Base-by-base conservation (phyloP, 1,140 invertebrate genomes). In the Pseudomyrmex concolor region DNA sequence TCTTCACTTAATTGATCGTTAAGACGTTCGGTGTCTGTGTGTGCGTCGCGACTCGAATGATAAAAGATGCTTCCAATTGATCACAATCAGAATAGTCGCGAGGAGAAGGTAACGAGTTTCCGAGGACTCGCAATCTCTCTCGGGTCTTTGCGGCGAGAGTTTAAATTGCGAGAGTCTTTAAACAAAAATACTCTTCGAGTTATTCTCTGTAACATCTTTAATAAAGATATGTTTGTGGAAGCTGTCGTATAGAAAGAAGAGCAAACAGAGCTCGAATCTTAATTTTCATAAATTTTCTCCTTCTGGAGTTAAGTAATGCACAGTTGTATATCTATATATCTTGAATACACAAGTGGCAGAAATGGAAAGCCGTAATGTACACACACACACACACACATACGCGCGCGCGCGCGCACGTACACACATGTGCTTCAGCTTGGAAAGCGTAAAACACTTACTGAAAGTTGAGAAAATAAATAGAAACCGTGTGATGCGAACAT, bases 1-100 rank as follows among this genome's bases (percentile, higher is more conserved):
- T 76, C 72, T 76, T 48, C n/a, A 51, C n/a, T 48, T 71, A 80
- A 80, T 80, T 80, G 71, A 80, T 80, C 76, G 71, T 51, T 17
- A 51, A 83, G 72, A 64, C 34, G 62, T 51, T 34, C 71, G n/a
- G 54, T 15, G 59, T 83, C 19, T 63, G 51, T 55, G 5, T 34
- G 34, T 7, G 34, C 70, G 22, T 83, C 43, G 57, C 34, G 34
- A 34, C 34, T 34, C 34, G 34, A 34, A 17, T 12, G n/a, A 66
- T 66, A 60, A 77, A 83, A 63, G 51, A 66, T 34, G 25, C 43
- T 51, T n/a, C 71, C 15, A 57, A 78, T 67, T 54, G 45, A 74
- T 59, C 50, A 62, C 62, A 22, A 85, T 73, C 22, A 17, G 9
- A 15, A 66, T 43, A 25, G 71, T 71, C 59, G 45, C 10, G 25